These are phyloP conservation scores for Scomber colias DNA, from an alignment of 2,113 vertebrate species.

Conservation along the genomic window DNA sequence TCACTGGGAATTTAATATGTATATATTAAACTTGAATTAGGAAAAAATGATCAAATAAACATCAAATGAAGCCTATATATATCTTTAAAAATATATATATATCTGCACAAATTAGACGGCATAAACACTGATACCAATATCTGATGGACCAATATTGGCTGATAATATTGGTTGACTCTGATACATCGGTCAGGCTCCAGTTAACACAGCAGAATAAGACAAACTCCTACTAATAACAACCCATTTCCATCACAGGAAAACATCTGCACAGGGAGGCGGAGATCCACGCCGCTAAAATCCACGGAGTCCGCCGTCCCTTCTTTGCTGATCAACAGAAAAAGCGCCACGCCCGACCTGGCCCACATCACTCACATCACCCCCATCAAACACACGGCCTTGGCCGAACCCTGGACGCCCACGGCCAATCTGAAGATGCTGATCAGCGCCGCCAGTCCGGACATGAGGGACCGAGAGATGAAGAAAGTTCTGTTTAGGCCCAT, in stretches of 20 bases:
- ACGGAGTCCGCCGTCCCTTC: conserved; percentile 77
- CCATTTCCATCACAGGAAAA: conserved; percentile 88
- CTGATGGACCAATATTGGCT: too few species aligned
- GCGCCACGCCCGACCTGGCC: conserved; percentile 82
- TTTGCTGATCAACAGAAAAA: conserved; percentile 83
- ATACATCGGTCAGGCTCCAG: too few species aligned
- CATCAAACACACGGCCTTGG: conserved; percentile 83
- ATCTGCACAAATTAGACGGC: too few species aligned
- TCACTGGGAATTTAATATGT: too few species aligned
- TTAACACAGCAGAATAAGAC: too few species aligned
- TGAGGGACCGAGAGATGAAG: conserved; percentile 93
- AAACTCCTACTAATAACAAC: not conserved
- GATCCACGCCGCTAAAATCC: conserved; percentile 87
- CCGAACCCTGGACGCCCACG: conserved; percentile 96
- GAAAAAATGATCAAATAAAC: too few species aligned
- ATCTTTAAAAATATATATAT: too few species aligned
- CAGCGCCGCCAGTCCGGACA: conserved; percentile 95
- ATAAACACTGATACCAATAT: too few species aligned
- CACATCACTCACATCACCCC: conserved; percentile 92
- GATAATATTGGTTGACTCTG: too few species aligned
- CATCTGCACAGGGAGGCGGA: conserved; percentile 86
- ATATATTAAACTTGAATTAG: too few species aligned
- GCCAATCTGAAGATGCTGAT: conserved; percentile 97
- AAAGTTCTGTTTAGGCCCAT: conserved; percentile 92
- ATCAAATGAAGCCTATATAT: too few species aligned